Evolutionary conservation across 2,113 vertebrate species (phyloP).

Genomic region (Sphaerodactylus townsendi): DNA sequence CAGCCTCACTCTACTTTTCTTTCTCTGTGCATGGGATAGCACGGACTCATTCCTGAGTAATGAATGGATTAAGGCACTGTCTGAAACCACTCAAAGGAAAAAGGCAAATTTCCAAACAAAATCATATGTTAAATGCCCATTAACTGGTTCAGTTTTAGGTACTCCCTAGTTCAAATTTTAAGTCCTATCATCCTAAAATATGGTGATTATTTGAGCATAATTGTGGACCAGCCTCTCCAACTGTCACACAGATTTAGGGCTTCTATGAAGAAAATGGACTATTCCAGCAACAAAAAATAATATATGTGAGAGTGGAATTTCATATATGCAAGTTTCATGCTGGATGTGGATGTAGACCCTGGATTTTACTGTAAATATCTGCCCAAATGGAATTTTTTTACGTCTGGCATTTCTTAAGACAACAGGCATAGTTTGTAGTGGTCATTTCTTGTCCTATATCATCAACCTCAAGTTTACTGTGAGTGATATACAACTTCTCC

Average conservation of each 20-base stretch:
- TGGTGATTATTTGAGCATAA: neutral
- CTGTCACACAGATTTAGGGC: neutral
- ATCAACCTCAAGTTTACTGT: neutral
- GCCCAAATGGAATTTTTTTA: neutral
- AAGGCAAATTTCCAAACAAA: neutral
- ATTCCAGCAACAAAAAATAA: neutral
- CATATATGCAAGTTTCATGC: neutral
- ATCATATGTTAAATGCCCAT: neutral
- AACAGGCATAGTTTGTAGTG: neutral
- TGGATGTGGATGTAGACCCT: neutral
- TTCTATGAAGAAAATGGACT: neutral
- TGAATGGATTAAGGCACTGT: neutral
- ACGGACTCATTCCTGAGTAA: neutral
- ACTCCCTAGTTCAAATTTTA: neutral
- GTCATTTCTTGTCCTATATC: neutral
- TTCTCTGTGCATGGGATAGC: neutral
- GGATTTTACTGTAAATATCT: neutral
- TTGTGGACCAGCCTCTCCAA: neutral
- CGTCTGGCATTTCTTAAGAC: neutral
- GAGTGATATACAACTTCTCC: neutral
- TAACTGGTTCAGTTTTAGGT: neutral
- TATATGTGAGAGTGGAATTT: neutral
- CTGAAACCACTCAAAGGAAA: neutral
- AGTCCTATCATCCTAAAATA: neutral
- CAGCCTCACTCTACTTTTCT: neutral